Evolutionary conservation across 1,140 invertebrate genomes (phyloP), one percentile per base, ranked within the genome.

Genomic region (Dreissena polymorpha): DNA sequence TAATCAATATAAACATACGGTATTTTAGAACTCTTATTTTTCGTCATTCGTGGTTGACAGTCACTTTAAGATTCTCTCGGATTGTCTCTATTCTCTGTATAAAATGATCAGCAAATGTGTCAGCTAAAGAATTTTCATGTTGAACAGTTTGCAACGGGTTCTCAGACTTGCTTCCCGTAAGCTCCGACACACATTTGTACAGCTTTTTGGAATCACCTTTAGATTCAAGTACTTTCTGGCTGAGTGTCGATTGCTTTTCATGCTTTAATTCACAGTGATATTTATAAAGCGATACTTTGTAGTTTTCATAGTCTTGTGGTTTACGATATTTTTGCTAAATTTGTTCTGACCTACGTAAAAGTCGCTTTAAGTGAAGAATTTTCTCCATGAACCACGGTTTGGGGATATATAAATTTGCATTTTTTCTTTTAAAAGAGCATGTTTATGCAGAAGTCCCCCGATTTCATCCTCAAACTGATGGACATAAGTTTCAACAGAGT

Each of bases 31-130:
- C n/a, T n/a, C n/a, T n/a, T n/a, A n/a, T n/a, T n/a, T n/a, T n/a
- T n/a, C n/a, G n/a, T n/a, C n/a, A n/a, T n/a, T n/a, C n/a, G n/a
- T n/a, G n/a, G n/a, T n/a, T n/a, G n/a, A n/a, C n/a, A n/a, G n/a
- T n/a, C n/a, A n/a, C n/a, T n/a, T n/a, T 68, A 5, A 69, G 76
- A 51, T 14, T 29, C 16, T 81, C 68, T 63, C 78, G 68, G 18
- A 78, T 78, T 10, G 65, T 67, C 6, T 78, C 50, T 16, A 78
- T 68, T 51, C 67, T 78, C n/a, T 23, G 18, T 63, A 78, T 78
- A 53, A 78, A 78, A 51, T 78, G 39, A 49, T 78, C 75, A 21
- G 75, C 75, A 69, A 78, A 78, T 68, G 65, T 51, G 14, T 78
- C 75, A 14, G 75, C 64, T 21, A 78, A 18, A 29, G 25, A 21